Base-by-base conservation (phyloP, 2,113 vertebrate species). In the Thunnus thynnus region DNA sequence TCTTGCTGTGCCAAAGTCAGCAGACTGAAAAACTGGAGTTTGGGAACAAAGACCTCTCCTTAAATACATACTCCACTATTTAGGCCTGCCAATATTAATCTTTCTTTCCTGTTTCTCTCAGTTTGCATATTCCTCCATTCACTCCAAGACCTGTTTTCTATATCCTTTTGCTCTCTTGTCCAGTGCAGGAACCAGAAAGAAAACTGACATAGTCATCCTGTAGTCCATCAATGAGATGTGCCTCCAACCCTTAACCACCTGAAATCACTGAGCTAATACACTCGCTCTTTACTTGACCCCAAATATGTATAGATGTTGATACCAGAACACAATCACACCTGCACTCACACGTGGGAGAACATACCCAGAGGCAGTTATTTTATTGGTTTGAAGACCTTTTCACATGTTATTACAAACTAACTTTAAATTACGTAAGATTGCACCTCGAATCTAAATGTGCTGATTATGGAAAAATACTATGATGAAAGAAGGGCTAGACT, bases 1-100 rank as follows among this genome's bases (percentile, higher is more conserved):
- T 48, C 63, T 41, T 20, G 16, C 72, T 56, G 41, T 64, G 87
- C 84, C 87, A 92, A 89, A 87, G 69, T 85, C 84, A 88, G 72
- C 84, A 91, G 30, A 67, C 70, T 76, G 76, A 58, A 74, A 74
- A 54, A n/a, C 32, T 74, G 46, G 61, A 69, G 71, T 71, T 68
- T 68, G 60, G 58, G 67, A 82, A 83, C 55, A 78, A 86, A 72
- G 58, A 72, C 68, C 69, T 67, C 63, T 72, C 58, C 57, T 86
- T 69, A 78, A 82, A 80, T 56, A 46, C 65, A 69, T 13, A 47
- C 56, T 67, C 14, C n/a, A 11, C 32, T 55, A 9, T 50, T 36
- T 4, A 17, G 13, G 13, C 47, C 74, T 70, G 64, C 30, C 56
- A 64, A 55, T 52, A 50, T 41, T 41, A 7, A 41, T 41, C 36